phyloP scores from a whole-genome alignment of 2,797 vertebrate species.

The Myotis findleyi region DNA sequence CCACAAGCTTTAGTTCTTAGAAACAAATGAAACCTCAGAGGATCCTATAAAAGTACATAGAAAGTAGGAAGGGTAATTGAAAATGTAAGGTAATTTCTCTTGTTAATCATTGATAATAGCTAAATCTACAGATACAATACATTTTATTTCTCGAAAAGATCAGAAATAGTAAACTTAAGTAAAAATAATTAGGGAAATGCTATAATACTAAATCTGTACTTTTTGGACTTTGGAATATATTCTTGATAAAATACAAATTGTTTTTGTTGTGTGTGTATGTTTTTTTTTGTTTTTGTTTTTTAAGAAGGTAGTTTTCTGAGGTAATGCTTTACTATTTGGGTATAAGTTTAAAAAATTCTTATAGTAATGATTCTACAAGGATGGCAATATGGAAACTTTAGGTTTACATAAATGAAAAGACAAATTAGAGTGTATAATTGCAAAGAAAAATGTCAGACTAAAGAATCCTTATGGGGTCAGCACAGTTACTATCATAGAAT shows the following conservation, averaged over 20 bases:
- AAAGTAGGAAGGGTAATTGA: background rate
- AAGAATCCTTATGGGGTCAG: background rate
- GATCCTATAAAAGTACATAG: background rate
- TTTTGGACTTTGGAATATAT: background rate
- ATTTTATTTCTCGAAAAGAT: background rate
- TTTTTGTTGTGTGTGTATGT: too few species aligned
- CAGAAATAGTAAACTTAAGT: background rate
- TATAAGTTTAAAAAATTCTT: background rate
- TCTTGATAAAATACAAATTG: background rate
- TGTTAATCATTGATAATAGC: background rate
- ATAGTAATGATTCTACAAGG: background rate
- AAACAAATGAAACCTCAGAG: background rate
- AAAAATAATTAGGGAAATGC: background rate
- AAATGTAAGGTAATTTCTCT: background rate
- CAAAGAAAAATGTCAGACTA: background rate
- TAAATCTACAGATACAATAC: background rate
- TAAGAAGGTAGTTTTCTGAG: background rate
- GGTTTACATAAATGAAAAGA: background rate
- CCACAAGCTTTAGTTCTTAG: background rate
- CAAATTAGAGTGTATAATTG: background rate
- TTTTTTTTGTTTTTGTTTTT: background rate
- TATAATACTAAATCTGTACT: background rate
- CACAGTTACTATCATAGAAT: background rate
- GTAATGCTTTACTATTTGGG: background rate
- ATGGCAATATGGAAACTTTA: background rate